A percentile compares a stretch with the other conserved stretches of the same genome.
phyloP scores from a whole-genome alignment of 2,888 invertebrate genomes.

The Hedya salicella region DNA sequence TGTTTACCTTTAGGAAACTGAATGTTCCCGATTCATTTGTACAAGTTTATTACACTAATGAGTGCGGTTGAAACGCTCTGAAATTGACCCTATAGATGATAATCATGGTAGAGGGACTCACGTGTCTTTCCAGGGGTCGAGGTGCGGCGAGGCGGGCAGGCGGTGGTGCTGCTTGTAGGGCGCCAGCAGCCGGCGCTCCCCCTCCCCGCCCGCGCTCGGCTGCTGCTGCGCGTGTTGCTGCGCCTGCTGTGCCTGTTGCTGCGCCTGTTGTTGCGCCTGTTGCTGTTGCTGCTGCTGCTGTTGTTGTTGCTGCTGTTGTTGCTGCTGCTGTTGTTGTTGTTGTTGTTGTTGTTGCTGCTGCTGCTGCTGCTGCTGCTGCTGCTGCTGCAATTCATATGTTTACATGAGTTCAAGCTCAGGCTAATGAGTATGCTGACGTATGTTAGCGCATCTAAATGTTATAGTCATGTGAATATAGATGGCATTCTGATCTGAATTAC shows the following conservation, averaged over 20 bases:
- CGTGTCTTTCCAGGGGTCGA: constrained; percentile 62
- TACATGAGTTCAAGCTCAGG: background rate
- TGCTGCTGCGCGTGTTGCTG: constrained; percentile 52
- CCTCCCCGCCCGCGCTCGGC: constrained; percentile 56
- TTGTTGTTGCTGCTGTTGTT: constrained; percentile 49
- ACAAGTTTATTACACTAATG: no score
- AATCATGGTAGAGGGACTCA: constrained; percentile 46
- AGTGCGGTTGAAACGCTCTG: no score
- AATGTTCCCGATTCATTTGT: no score
- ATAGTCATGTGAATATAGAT: no score
- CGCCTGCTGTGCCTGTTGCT: constrained; percentile 51
- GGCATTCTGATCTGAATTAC: no score
- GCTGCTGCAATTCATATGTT: constrained; percentile 52
- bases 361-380: constrained; percentile 53
- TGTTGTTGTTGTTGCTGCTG: constrained; percentile 56
- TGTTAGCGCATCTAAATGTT: no score
- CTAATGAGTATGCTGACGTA: no score
- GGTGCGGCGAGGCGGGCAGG: constrained; percentile 33
- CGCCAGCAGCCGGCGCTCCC: constrained; percentile 49
- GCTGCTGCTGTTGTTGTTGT: constrained; percentile 54
- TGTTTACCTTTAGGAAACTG: no score
- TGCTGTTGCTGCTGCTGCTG: constrained; percentile 55
- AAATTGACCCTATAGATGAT: no score
- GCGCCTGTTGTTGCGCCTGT: constrained; percentile 58
- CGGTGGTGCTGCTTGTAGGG: constrained; percentile 46